Evolutionary conservation across 2,113 vertebrate genomes (phyloP), one percentile per base, ranked within the genome.

Genomic region (Aythya baeri): DNA sequence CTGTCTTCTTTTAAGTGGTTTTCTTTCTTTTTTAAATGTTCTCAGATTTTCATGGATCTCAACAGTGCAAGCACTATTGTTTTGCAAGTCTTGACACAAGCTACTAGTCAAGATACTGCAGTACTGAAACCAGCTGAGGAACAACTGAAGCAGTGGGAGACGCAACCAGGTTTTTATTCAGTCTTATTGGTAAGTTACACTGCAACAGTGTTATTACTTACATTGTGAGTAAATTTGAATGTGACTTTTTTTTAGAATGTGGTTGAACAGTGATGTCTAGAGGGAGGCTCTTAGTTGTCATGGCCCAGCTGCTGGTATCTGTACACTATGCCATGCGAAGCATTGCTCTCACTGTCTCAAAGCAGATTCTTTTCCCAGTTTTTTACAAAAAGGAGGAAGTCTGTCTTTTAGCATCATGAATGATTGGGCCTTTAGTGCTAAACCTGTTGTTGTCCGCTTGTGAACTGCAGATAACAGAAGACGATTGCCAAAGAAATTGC

Each of bases 81-180:
- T 96, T 98, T 99, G 96, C 98, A 98, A 98, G 98, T 99, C 94
- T 98, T 99, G 97, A 99, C 99, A 4, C 99, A 99, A 97, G 99
- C 99, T 83, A 99, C 99, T 82, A 99, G 99, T 97, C 99, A 99
- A 97, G 99, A 99, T 96, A 99, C 99, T 61, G 94, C 98, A 65
- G 98, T 99, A 61, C 93, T 99, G 95, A 99, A 99, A 93, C 99
- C 99, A 58, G 99, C 99, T 3, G 99, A 99, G 96, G 99, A 99
- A 77, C 99, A 99, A 58, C 98, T 99, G 83, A 98, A 98, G 76
- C 99, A 99, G 97, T 99, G 99, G 99, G 99, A 99, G 97, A 99
- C 99, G 7, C 99, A 99, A 96, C 99, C 99, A 31, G 99, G 99
- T 62, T 99, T 99, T 97, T 99, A 99, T 96, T 99, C 99, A 10